These are phyloP conservation scores for Amaurobius ferox DNA, from an alignment of 2,888 invertebrate genomes.

Conservation along the genomic window DNA sequence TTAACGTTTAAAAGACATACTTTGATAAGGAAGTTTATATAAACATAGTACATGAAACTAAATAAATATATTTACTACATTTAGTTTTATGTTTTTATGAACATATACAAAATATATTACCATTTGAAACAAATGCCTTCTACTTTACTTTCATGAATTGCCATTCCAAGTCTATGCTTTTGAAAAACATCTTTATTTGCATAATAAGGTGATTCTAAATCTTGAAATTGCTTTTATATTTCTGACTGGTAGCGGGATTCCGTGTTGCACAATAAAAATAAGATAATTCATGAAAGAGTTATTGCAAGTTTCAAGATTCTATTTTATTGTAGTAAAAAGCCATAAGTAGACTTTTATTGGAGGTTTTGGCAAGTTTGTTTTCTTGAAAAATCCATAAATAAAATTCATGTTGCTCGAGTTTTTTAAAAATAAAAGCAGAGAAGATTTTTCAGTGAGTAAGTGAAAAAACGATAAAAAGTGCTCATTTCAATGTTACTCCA, in stretches of 20 bases:
- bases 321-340: conserved; percentile 16
- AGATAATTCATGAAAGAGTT: conserved; percentile 15
- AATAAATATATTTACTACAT: too few species aligned
- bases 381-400: conserved; percentile 34
- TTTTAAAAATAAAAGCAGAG: not conserved
- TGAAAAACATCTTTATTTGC: conserved; percentile 35
- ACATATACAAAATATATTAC: conserved; percentile 14
- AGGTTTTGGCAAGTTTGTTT: conserved; percentile 17
- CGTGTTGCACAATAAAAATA: conserved; percentile 22
- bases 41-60: too few species aligned
- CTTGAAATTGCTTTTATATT: conserved; percentile 42
- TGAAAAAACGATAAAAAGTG: conserved; percentile 26
- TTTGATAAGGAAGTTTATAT: too few species aligned
- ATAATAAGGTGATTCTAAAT: conserved; percentile 53
- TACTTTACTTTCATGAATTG: conserved; percentile 22
- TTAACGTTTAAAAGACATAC: too few species aligned
- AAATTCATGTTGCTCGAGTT: conserved; percentile 15
- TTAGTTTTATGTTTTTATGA: too few species aligned
- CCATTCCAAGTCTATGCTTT: conserved; percentile 30
- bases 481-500: conserved; percentile 26
- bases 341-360: conserved; percentile 30
- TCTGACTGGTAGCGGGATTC: conserved; percentile 30
- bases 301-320: conserved; percentile 18
- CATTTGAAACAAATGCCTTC: conserved; percentile 25
- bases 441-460: conserved; percentile 4